Evolutionary conservation across 2,797 vertebrate genomes (phyloP).

Genomic region (Anguilla marmorata): DNA sequence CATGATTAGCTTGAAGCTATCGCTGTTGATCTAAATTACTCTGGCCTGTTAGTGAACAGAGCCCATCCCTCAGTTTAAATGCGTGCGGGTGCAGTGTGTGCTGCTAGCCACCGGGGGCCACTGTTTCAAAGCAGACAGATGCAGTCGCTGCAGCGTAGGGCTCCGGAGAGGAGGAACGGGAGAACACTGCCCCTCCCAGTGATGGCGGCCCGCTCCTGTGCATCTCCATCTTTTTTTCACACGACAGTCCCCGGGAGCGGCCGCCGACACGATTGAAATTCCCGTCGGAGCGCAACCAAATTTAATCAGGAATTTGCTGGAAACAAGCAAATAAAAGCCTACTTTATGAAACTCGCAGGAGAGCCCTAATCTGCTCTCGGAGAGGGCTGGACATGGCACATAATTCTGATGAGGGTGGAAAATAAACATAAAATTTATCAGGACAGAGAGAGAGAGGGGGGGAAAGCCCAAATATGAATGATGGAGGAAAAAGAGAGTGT

Average conservation of each 20-base stretch:
- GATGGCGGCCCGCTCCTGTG: neutral
- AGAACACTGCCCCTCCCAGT: neutral
- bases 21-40: conserved; percentile 1
- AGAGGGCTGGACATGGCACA: neutral
- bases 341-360: conserved; percentile 7
- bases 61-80: neutral
- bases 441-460: neutral
- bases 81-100: neutral
- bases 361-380: conserved; percentile 1
- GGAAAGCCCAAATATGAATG: neutral
- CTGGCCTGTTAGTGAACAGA: neutral
- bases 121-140: conserved; percentile 16
- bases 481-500: neutral
- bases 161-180: neutral
- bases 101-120: neutral
- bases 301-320: conserved; percentile 22
- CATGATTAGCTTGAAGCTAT: neutral
- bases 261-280: neutral
- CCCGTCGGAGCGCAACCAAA: neutral
- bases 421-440: conserved; percentile 8
- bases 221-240: neutral
- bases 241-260: neutral
- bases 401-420: neutral
- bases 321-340: conserved; percentile 26
- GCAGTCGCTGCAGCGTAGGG: neutral